Conservation (phyloP, 2,888 invertebrate genomes). For the Masnerella sp. region DNA sequence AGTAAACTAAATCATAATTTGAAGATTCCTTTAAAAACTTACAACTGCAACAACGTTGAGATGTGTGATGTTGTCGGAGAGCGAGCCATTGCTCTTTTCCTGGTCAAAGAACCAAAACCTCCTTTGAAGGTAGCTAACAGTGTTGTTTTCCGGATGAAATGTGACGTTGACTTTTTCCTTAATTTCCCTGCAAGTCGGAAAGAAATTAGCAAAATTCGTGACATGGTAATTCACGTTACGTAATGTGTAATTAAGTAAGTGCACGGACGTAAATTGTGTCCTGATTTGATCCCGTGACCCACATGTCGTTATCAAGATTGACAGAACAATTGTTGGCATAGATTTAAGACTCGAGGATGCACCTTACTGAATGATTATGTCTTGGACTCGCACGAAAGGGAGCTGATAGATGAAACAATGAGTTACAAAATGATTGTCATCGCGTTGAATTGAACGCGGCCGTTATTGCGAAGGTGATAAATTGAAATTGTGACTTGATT, state of each 20-base stretch:
- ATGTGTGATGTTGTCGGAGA: conserved; percentile 85
- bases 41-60: conserved; percentile 89
- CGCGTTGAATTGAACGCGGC: conserved; percentile 39
- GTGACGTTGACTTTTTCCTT: conserved; percentile 85
- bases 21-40: too few relatives aligned
- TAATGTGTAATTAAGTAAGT: conserved; percentile 41
- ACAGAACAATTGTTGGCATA: conserved; percentile 69
- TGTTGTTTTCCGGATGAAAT: conserved; percentile 85
- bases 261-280: conserved; percentile 39
- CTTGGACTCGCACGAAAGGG: conserved; percentile 52
- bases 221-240: conserved; percentile 15
- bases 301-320: conserved; percentile 71
- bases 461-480: conserved; percentile 30
- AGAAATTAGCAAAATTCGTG: background rate
- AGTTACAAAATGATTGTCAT: conserved; percentile 49
- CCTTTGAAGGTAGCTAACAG: conserved; percentile 84
- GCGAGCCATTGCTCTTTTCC: conserved; percentile 82
- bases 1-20: too few relatives aligned
- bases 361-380: conserved; percentile 59
- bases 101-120: conserved; percentile 85
- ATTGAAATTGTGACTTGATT: conserved; percentile 24
- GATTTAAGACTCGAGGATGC: conserved; percentile 56
- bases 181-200: conserved; percentile 80
- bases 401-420: conserved; percentile 51
- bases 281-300: conserved; percentile 64